Base-by-base conservation (phyloP, 2,113 vertebrate species). In the Neolamprologus longior region DNA sequence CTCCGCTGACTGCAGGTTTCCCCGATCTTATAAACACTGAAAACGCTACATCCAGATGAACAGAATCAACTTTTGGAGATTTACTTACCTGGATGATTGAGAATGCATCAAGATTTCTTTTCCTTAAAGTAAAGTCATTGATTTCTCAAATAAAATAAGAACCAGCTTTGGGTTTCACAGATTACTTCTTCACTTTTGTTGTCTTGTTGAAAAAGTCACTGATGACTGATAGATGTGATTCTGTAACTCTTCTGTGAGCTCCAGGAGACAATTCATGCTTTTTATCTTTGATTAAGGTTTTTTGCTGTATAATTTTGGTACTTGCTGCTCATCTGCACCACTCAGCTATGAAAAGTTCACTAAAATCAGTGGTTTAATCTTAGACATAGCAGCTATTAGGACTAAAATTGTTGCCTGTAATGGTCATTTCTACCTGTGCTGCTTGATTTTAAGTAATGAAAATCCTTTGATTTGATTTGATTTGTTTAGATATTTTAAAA, bases 331-430 rank as follows among this genome's bases (percentile, higher is more conserved):
- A 88, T 93, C 81, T 85, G 84, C 84, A 88, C 80, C 61, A 84
- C 76, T 92, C 87, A 84, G 47, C 89, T 91, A 71, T 83, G 80
- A 89, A 90, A 92, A 88, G 85, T 89, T 91, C 54, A 89, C 85
- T 87, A 84, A 90, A 92, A 90, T 86, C 90, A 87, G 42, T 88
- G 86, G 90, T 95, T 96, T 92, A 90, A 92, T 94, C 88, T 50
- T 19, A 82, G 83, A 83, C 88, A 82, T 91, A 88, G 88, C 87
- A 93, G 90, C 82, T 90, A 90, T 93, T 92, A 91, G n/a, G 89
- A 85, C 92, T 94, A 78, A 90, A 94, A 89, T 88, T 81, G 52
- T 57, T 83, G 80, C 93, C 61, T 91, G 66, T 89, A 89, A 83
- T 83, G 80, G 83, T 92, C 91, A 94, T 93, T 91, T 84, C 85